Evolutionary conservation across 2,888 invertebrate genomes (phyloP), one percentile per base, ranked within the genome.

Genomic region (Malthinus seriepunctatus): DNA sequence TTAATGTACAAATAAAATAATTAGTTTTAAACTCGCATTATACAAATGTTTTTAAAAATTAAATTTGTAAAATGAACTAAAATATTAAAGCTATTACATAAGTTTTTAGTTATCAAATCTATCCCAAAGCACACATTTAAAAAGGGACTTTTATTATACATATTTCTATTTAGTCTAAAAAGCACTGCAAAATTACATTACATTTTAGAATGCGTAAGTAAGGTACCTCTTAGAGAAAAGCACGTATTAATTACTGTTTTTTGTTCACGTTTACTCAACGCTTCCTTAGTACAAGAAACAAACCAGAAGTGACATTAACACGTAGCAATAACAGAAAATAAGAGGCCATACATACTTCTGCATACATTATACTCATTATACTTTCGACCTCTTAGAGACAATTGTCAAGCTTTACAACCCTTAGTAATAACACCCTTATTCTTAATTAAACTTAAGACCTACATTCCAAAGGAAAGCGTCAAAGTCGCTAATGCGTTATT

Each of bases 401-500:
- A 76, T 76, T 75, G 73, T 71, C 71, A 72, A 71, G 71, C 72
- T 65, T 67, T 69, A 67, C 65, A 63, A 63, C 64, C 66, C 64
- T 66, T 66, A 71, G 71, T 73, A 74, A 73, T 71, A 74, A 73
- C 64, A 51, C 72, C 73, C 73, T 76, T 73, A 74, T 75, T 76
- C 75, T 76, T 75, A 76, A 76, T 76, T 76, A 76, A 74, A 75
- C 71, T 70, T 71, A 72, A 71, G 68, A 62, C 59, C 59, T 54
- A 71, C 72, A 73, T 73, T 74, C 71, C 73, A 70, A 68, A 72
- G 71, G 70, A 68, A 66, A 72, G 73, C 74, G 73, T 74, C 74
- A 73, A 73, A 72, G 72, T 72, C 70, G 71, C 73, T 74, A 75
- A 75, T 75, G 75, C 70, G 72, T 70, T 69, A 69, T 70, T 68